Evolutionary conservation across 2,888 invertebrate genomes (phyloP), one percentile per base, ranked within the genome.

Genomic region (Torymus aiolomorphi): DNA sequence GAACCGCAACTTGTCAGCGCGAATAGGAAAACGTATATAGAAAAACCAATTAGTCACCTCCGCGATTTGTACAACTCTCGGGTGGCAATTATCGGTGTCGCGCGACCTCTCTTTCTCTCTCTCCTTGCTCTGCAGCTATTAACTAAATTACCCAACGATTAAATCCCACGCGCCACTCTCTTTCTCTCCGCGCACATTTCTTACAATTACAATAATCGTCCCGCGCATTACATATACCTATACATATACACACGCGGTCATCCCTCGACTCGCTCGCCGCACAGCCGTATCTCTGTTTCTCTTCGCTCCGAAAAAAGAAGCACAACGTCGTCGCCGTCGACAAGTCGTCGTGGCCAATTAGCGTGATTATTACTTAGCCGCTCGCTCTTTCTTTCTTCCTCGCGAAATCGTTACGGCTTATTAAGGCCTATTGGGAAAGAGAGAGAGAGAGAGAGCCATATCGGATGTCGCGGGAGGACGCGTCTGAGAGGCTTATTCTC

Each of bases 331-430:
- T 24, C 24, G 24, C 3, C 24, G 24, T 31, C 31, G 31, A 31
- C 31, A 31, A 31, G 31, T 31, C 31, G 31, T 74, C 67, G 69
- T 42, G 42, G 74, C 56, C 78, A 78, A 78, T 78, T 74, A 78
- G 24, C 74, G 62, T 51, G 42, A 63, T 78, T 69, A 42, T 63
- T 69, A 72, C 56, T 70, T 52, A 61, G 62, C 59, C 51, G 63
- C 16, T 20, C 20, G 20, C 20, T 20, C 24, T 62, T 12, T 12
- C n/a, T 12, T 70, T 70, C 69, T 76, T 18, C 54, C 52, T 51
- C 31, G 56, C 65, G 49, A 76, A 71, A 69, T 71, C 61, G 63
- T 76, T 70, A 62, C 18, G 61, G 18, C 18, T 61, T 42, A 67
- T 73, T 76, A 63, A 52, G 31, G 42, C 61, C 20, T 24, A 52